Percentiles rank a stretch among this genome's conserved stretches.
Conservation (phyloP, 2,888 invertebrate species). For the Smittia sp. region DNA sequence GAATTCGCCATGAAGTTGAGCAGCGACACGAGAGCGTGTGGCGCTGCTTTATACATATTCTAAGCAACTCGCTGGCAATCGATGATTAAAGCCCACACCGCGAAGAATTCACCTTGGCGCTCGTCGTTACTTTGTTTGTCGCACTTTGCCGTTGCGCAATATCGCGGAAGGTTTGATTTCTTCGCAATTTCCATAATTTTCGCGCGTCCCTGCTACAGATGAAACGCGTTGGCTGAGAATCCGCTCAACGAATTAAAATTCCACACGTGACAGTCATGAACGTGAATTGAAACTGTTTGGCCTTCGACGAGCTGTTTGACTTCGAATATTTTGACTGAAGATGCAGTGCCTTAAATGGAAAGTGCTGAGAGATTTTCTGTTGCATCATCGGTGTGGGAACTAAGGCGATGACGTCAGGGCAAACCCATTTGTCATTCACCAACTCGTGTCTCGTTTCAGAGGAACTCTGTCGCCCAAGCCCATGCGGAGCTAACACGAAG, state of each 20-base stretch:
- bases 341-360: background rate
- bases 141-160: background rate
- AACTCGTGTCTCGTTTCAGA: conserved; percentile 55
- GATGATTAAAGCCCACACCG: background rate
- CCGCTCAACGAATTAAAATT: background rate
- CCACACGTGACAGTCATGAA: conserved; percentile 3
- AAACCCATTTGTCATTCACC: background rate
- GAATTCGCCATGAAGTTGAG: background rate
- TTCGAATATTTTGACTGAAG: background rate
- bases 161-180: background rate
- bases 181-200: too few relatives aligned
- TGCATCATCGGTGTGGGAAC: background rate
- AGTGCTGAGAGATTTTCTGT: background rate
- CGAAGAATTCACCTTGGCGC: background rate
- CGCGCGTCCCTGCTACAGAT: background rate
- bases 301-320: background rate
- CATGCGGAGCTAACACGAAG: conserved; percentile 77
- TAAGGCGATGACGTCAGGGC: background rate
- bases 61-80: background rate
- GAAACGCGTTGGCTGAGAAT: background rate
- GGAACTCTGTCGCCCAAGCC: conserved; percentile 78
- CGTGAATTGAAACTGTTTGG: background rate
- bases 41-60: background rate
- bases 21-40: too few relatives aligned
- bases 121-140: background rate